Percentiles rank a stretch among this genome's conserved stretches.
These are phyloP conservation scores for Drosophila macrothrix DNA, from an alignment of 2,888 invertebrate genomes.

Conservation along the genomic window DNA sequence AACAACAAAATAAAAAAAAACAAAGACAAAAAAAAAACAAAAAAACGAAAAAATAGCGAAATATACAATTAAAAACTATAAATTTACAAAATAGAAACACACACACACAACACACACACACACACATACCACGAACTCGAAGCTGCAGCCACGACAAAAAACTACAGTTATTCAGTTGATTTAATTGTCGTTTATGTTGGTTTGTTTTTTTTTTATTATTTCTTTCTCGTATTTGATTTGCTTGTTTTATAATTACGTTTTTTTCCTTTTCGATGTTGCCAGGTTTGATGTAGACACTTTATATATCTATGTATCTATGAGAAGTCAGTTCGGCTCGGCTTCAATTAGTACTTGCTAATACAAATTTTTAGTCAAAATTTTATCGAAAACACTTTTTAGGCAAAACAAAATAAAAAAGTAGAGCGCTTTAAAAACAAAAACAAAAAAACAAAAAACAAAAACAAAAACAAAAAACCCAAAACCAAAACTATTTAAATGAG, in stretches of 20 bases:
- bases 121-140: constrained; percentile 12
- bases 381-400: constrained; percentile 70
- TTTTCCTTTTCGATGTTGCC: constrained; percentile 40
- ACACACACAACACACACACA: not conserved
- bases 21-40: constrained; percentile 24
- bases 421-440: constrained; percentile 39
- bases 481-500: not conserved
- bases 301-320: constrained; percentile 20
- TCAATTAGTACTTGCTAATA: constrained; percentile 70
- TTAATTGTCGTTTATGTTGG: constrained; percentile 2
- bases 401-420: constrained; percentile 52
- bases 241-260: constrained; percentile 44
- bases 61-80: constrained; percentile 59
- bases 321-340: constrained; percentile 41
- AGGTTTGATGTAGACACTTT: constrained; percentile 34
- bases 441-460: constrained; percentile 1
- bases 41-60: constrained; percentile 54
- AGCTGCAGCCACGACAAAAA: constrained; percentile 17
- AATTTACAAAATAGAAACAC: constrained; percentile 25
- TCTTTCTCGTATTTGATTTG: constrained; percentile 18
- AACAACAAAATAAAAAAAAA: constrained; percentile 20
- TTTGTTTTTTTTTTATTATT: constrained; percentile 13
- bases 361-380: constrained; percentile 84
- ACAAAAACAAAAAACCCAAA: not conserved
- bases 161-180: constrained; percentile 5